Evolutionary conservation across 2,888 invertebrate species (phyloP).

Genomic region (Pilophorus perplexus): DNA sequence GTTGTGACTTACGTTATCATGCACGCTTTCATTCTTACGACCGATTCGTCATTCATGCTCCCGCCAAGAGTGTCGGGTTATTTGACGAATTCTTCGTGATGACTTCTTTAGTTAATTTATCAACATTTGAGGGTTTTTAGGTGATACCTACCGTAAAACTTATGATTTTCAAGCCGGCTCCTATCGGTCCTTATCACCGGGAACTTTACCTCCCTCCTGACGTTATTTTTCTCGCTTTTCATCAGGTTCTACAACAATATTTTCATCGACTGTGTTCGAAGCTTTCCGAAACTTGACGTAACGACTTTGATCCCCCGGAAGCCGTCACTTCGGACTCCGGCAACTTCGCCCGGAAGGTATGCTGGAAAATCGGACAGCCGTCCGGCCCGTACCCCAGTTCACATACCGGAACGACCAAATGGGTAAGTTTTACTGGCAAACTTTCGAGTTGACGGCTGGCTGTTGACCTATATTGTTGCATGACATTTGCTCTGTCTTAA

Average conservation of each 20-base stretch:
- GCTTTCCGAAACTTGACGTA: too few species aligned
- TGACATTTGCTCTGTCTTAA: slow-evolving; percentile 38
- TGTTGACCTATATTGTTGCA: slow-evolving; percentile 35
- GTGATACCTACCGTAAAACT: too few species aligned
- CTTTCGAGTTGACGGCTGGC: slow-evolving; percentile 1
- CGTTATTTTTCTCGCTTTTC: neutral
- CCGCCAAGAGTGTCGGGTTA: too few species aligned
- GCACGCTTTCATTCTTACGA: too few species aligned
- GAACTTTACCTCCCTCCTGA: neutral
- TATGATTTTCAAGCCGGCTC: too few species aligned
- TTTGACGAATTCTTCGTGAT: too few species aligned
- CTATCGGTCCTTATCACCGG: neutral
- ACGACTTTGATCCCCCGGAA: too few species aligned
- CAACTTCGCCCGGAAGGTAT: neutral
- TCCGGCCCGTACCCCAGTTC: neutral
- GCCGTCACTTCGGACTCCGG: neutral
- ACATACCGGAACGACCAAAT: neutral
- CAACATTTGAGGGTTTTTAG: too few species aligned
- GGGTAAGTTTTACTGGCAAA: neutral
- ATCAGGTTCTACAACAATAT: neutral
- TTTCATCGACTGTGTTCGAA: neutral
- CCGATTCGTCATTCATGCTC: too few species aligned
- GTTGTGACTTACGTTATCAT: too few species aligned
- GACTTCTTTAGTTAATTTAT: too few species aligned
- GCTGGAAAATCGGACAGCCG: slow-evolving; percentile 3